Base-by-base conservation (phyloP, 2,888 invertebrate genomes). In the Hyles lineata region DNA sequence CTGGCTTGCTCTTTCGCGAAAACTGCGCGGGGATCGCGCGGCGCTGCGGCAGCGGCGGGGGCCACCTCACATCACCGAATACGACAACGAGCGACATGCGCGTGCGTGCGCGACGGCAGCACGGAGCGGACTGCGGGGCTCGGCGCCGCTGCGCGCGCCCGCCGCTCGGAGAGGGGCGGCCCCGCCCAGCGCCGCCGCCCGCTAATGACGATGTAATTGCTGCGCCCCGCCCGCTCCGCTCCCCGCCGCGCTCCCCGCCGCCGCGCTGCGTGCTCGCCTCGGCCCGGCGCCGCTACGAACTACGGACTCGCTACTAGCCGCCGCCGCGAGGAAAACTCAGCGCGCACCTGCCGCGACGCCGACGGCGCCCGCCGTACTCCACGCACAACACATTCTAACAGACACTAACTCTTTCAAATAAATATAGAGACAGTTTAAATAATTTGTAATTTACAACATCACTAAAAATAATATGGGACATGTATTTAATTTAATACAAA, bases 71-170 rank as follows among this genome's bases (percentile, higher is more conserved):
- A 93, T 93, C 92, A 94, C 93, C 92, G 90, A 80, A 78, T 73
- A 82, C 85, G 81, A 88, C 87, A 88, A 83, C 92, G 93, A 93
- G 89, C 93, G 94, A 94, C 94, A 95, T 95, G 95, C 95, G 95
- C 96, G 95, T 95, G 95, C 95, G 94, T 95, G 95, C 95, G 93
- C 93, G 91, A 82, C 93, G 92, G 92, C 92, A 89, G 92, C 93
- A 91, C 92, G 91, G 92, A 90, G 91, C 90, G 92, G 92, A 93
- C 92, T 93, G 90, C 87, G 89, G 90, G 87, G 87, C 85, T 83
- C 82, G 84, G 86, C 85, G 86, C 83, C 85, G 87, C 85, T 86
- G 89, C 89, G 90, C 90, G 89, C 94, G 91, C 92, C 85, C 88
- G 88, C 85, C 79, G 80, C 77, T 71, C 77, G 82, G 83, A 85